Conservation (phyloP, 2,888 invertebrate genomes). For the Ennomos quercinarius region DNA sequence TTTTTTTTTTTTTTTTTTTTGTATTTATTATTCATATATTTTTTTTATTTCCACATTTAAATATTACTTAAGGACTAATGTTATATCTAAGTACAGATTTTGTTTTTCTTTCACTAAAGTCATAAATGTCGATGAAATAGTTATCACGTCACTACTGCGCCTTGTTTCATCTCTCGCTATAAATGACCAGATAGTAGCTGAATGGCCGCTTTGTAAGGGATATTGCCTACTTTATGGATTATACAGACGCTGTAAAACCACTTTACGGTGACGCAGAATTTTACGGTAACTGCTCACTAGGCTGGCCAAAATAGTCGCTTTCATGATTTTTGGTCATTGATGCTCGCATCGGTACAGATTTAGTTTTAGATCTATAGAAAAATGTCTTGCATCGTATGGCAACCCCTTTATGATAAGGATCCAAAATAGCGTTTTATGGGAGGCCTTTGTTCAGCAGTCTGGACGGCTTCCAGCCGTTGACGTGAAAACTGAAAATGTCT, state of each 20-base stretch:
- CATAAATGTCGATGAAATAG: constrained; percentile 45
- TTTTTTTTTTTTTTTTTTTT: no score
- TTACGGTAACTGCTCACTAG: constrained; percentile 34
- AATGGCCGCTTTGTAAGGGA: constrained; percentile 77
- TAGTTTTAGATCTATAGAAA: no score
- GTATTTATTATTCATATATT: neutral
- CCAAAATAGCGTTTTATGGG: no score
- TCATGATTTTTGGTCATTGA: neutral
- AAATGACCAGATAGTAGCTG: constrained; percentile 81
- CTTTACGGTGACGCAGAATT: constrained; percentile 59
- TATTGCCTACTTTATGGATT: constrained; percentile 80
- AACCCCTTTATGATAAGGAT: no score
- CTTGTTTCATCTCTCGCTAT: constrained; percentile 80
- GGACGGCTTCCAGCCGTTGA: no score
- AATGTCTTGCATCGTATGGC: no score
- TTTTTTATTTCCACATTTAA: no score
- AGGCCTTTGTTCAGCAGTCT: no score
- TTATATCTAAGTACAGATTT: no score
- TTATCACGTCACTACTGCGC: constrained; percentile 55
- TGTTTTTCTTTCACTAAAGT: no score
- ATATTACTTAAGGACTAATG: no score
- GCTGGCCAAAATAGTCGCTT: constrained; percentile 9
- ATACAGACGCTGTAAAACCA: constrained; percentile 70
- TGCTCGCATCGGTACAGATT: neutral
- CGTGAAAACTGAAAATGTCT: no score